phyloP scores from a whole-genome alignment of 2,888 invertebrate species.

The Stenoptilia bipunctidactyla region DNA sequence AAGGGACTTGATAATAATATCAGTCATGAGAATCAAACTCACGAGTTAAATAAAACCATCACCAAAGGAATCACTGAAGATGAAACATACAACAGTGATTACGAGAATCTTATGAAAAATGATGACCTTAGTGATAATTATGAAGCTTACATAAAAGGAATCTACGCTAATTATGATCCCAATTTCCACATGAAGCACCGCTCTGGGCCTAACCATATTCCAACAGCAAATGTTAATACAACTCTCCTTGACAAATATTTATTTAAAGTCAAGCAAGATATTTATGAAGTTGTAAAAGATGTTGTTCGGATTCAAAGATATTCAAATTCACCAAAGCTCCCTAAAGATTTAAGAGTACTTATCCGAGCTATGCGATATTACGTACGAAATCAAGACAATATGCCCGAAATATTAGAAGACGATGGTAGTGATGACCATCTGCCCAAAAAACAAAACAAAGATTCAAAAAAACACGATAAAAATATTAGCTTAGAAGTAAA shows the following conservation, averaged over 20 bases:
- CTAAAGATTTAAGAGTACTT: conserved; percentile 28
- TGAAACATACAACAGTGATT: too few species aligned
- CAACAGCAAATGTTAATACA: too few species aligned
- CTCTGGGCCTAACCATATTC: too few species aligned
- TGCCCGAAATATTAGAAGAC: background rate
- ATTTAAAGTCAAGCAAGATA: conserved; percentile 35
- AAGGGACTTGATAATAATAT: background rate
- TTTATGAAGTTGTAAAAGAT: conserved; percentile 35
- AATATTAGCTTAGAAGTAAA: too few species aligned
- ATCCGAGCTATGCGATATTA: conserved; percentile 31
- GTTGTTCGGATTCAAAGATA: conserved; percentile 27
- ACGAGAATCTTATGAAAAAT: too few species aligned
- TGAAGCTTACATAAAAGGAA: too few species aligned
- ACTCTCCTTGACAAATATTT: conserved; percentile 21
- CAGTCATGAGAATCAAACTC: background rate
- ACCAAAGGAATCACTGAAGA: too few species aligned
- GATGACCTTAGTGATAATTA: too few species aligned
- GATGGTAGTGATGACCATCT: conserved; percentile 6
- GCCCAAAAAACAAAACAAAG: too few species aligned
- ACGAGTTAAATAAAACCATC: background rate
- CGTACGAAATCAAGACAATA: conserved; percentile 21
- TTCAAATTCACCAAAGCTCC: conserved; percentile 18
- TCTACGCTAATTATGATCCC: too few species aligned
- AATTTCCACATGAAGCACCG: too few species aligned
- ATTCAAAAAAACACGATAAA: too few species aligned